Evolutionary conservation across 2,797 vertebrate genomes (phyloP), one percentile per base, ranked within the genome.

Genomic region (Falco cherrug): DNA sequence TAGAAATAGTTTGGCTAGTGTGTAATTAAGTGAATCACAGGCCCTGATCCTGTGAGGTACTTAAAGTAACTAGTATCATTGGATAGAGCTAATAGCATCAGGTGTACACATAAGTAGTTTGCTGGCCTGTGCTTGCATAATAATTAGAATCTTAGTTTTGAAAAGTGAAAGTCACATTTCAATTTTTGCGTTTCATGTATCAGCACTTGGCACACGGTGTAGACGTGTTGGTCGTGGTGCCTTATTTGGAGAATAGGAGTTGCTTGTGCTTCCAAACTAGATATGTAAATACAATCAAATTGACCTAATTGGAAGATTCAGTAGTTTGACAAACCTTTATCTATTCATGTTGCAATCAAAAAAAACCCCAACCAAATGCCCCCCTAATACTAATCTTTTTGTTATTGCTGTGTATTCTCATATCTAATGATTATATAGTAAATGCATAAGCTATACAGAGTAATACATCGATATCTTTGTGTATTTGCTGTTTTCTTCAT

Each of bases 1-100:
- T 95, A 94, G 96, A 91, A 97, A 91, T 84, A 87, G n/a, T 77
- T 89, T 35, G 20, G 28, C 26, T 74, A 82, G 51, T 77, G 26
- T 90, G 31, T 95, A 95, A 96, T 96, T 95, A 95, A 79, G 41
- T 95, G 77, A 97, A 82, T 94, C 84, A 93, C 28, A 43, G 70
- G 63, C 25, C 29, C 31, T 89, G 56, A 54, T 95, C 43, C 48
- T 80, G 31, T 35, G 6, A 90, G n/a, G 28, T 70, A n/a, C 76
- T 93, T 92, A 19, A 67, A 45, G 73, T 76, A 50, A 25, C 50
- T 56, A 13, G 11, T 91, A 10, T 79, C 0, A 1, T n/a, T 96
- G 83, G 41, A 24, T 28, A 84, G 60, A 45, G 41, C 61, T 76
- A 21, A 63, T 53, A 67, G 33, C 70, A 63, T 86, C n/a, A 67